Evolutionary conservation across 2,113 vertebrate species (phyloP), one percentile per base, ranked within the genome.

Genomic region (Nothoprocta pentlandii): DNA sequence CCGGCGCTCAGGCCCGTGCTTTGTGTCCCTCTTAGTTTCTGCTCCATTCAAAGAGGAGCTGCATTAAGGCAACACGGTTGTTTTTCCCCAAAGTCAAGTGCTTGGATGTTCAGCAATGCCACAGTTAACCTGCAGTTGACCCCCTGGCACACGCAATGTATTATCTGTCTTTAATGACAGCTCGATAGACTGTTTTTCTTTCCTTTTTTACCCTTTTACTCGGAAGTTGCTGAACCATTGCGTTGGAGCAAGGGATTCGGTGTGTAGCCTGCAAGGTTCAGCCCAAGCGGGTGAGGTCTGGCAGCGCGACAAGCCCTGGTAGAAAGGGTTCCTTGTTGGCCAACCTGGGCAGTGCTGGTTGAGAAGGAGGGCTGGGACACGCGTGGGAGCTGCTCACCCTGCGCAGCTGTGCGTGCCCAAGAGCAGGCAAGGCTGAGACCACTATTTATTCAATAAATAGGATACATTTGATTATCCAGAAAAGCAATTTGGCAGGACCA

Each of bases 361-460:
- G 82, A 95, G 92, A 87, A 89, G 87, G 78, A 88, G 28, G 68
- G 61, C 70, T 91, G 61, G 82, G 86, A 84, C 34, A 73, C 44
- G 64, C 34, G 42, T 30, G 80, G 73, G 88, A 90, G 80, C 80
- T 81, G 88, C n/a, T 80, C 44, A 94, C 95, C 58, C 90, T 68
- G 36, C 69, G 26, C 53, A 84, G 22, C 58, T 73, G 53, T 62
- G 78, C 90, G 13, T 90, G 36, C 73, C 73, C 90, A 82, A 79
- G 46, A 88, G 92, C 93, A 92, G 95, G 76, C 82, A 39, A 75
- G 56, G 44, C n/a, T 86, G 91, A 86, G 80, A 62, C 41, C 88
- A 69, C 83, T 95, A 26, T 92, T 95, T 94, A 79, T 89, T 95
- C 88, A 92, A 84, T 80, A 92, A 94, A 92, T 71, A 95, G 95